Base-by-base conservation (phyloP, 92 coral and sea anemone species). In the Epizoanthus scotinus region DNA sequence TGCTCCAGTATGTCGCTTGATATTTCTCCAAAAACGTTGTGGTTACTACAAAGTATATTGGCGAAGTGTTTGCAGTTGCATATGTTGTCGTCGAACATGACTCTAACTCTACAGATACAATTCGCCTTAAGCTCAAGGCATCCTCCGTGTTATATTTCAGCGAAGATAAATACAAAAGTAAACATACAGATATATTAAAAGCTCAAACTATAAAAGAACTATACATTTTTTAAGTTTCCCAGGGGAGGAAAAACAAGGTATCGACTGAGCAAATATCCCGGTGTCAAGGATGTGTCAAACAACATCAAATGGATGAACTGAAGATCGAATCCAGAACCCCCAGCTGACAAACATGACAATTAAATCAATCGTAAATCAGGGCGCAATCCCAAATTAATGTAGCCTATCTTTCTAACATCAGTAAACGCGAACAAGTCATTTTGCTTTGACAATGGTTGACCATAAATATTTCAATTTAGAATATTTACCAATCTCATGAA, bases 41-140 rank as follows among this genome's bases (percentile, higher is more conserved):
- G 58, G 58, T 75, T 75, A 38, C 36, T 59, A 59, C 42, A 34
- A 42, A 58, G 63, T 75, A 67, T 75, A 44, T 59, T 75, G 60
- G 58, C 22, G 3, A 13, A 3, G 56, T 31, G 57, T 59, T 28
- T 58, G 24, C 59, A 54, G 60, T 75, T 75, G 68, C 68, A 36
- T 59, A 38, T 19, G 38, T 50, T 34, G n/a, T 8, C 17, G 50
- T 31, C 57, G 38, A 38, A 38, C n/a, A 38, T 60, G 34, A 14
- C 81, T 54, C 10, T 53, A 22, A 14, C 81, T 54, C 10, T 53
- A 22, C 7, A 19, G 2, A 21, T 27, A 47, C 9, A 24, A 69
- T 31, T 38, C 0, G 54, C 3, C 28, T 71, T 26, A 55, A 57
- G 81, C 69, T 59, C 28, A 55, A 40, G 68, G 56, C 56, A 6